Evolutionary conservation across 2,113 vertebrate genomes (phyloP).

Genomic region (Budorcas taxicolor): DNA sequence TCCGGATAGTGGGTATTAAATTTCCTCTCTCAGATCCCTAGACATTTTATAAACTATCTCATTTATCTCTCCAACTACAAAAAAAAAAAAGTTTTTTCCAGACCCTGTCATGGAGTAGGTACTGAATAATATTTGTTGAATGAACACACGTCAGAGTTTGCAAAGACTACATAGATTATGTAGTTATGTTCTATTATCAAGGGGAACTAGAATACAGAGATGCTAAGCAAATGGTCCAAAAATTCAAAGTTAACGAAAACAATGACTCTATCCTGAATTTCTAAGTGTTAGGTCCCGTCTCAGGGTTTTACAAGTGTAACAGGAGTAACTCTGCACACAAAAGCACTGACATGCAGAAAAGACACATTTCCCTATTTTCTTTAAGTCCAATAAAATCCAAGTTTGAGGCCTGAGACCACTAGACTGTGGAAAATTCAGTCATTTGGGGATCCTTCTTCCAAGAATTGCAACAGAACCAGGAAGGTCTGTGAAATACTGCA

Average conservation of each 20-base stretch:
- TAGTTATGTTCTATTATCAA: not conserved
- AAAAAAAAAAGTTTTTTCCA: not conserved
- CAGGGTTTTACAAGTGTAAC: not conserved
- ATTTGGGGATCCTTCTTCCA: not conserved
- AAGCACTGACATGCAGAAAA: not conserved
- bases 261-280: not conserved
- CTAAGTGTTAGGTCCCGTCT: not conserved
- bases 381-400: not conserved
- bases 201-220: not conserved
- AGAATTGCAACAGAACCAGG: not conserved
- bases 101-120: not conserved
- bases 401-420: not conserved
- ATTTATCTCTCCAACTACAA: conserved; percentile 10
- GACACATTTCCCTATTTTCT: not conserved
- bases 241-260: not conserved
- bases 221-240: not conserved
- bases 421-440: not conserved
- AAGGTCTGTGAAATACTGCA: not conserved
- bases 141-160: not conserved
- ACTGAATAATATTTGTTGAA: not conserved
- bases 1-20: not conserved
- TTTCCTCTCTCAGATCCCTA: not conserved
- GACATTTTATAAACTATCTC: conserved; percentile 36
- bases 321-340: not conserved
- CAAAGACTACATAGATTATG: not conserved